Evolutionary conservation across 2,113 vertebrate species (phyloP).

Genomic region (Trinectes maculatus): DNA sequence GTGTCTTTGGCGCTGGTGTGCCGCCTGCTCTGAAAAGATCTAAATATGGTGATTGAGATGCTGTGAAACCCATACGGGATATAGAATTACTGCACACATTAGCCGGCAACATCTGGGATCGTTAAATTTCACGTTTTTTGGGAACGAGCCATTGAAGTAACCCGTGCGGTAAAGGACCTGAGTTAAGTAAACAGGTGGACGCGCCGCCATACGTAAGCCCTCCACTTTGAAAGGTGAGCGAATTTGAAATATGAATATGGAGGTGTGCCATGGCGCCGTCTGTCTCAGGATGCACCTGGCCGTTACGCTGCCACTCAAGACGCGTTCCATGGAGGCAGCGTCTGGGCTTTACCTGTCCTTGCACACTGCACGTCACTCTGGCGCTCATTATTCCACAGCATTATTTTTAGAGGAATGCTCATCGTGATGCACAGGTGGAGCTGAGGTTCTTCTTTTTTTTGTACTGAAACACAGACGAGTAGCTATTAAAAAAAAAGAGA

Average conservation of each 20-base stretch:
- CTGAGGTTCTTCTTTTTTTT: not conserved
- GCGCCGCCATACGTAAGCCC: slow-evolving; percentile 51
- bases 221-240: slow-evolving; percentile 48
- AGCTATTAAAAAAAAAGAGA: too few species aligned
- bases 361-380: not conserved
- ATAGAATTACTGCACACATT: slow-evolving; percentile 28
- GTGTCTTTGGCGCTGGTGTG: slow-evolving; percentile 51
- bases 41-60: slow-evolving; percentile 42
- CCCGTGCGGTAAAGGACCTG: slow-evolving; percentile 26
- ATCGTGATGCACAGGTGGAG: not conserved
- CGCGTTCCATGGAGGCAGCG: slow-evolving; percentile 32
- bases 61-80: slow-evolving; percentile 35
- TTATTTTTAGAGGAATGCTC: not conserved
- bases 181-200: slow-evolving; percentile 50
- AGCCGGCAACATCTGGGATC: slow-evolving; percentile 59
- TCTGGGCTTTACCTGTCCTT: not conserved
- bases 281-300: slow-evolving; percentile 61
- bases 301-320: slow-evolving; percentile 30
- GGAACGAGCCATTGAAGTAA: slow-evolving; percentile 32
- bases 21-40: slow-evolving; percentile 30
- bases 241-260: slow-evolving; percentile 58
- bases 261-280: slow-evolving; percentile 42
- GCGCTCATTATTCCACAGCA: not conserved
- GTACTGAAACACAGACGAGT: not conserved
- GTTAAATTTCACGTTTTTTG: slow-evolving; percentile 28